phyloP scores from a whole-genome alignment of 2,797 vertebrate genomes.

The Morus bassanus region DNA sequence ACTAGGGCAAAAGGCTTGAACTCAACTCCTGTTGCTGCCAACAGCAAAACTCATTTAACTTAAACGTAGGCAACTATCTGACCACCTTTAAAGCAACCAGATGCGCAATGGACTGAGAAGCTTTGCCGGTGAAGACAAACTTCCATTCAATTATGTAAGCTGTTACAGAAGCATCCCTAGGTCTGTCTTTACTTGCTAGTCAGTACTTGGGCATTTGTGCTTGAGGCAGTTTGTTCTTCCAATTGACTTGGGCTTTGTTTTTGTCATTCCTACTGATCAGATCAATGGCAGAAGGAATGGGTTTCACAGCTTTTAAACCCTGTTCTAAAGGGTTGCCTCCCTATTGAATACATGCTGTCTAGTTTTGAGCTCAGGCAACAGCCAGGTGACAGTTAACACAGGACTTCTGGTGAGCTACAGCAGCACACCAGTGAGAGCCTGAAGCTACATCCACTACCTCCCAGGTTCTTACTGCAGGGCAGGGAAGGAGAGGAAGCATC shows the following conservation, averaged over 20 bases:
- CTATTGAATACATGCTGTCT: not conserved
- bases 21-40: not conserved
- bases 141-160: not conserved
- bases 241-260: not conserved
- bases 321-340: not conserved
- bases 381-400: not conserved
- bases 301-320: not conserved
- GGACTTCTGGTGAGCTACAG: not conserved
- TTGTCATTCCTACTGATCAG: not conserved
- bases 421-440: not conserved
- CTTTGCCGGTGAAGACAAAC: not conserved
- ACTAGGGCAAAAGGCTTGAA: not conserved
- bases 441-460: not conserved
- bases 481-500: not conserved
- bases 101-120: not conserved
- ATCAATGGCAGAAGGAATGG: not conserved
- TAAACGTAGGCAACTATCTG: not conserved
- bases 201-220: not conserved
- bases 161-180: not conserved
- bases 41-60: not conserved
- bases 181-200: not conserved
- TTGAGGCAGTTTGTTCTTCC: not conserved
- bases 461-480: not conserved
- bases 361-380: not conserved
- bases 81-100: not conserved